Evolutionary conservation across 2,797 vertebrate genomes (phyloP).

Genomic region (Rhinichthys osculus): DNA sequence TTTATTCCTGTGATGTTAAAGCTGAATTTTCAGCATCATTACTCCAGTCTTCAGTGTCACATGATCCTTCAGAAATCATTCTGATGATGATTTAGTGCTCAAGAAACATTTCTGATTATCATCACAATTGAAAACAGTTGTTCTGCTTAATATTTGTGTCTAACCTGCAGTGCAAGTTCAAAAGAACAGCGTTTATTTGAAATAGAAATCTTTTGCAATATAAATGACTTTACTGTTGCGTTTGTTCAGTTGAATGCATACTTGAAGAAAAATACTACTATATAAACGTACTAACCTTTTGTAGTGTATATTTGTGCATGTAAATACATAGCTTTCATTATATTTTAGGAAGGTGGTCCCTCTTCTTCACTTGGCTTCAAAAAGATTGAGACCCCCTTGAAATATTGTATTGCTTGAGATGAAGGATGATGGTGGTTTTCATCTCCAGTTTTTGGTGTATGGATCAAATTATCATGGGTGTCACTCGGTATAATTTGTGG

Average conservation of each 20-base stretch:
- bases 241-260: background rate
- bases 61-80: background rate
- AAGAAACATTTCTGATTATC: background rate
- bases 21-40: background rate
- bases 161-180: background rate
- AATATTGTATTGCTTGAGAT: background rate
- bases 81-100: background rate
- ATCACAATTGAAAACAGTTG: background rate
- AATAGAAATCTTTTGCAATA: background rate
- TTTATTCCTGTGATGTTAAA: no score
- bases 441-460: slow-evolving; percentile 51
- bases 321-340: background rate
- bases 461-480: slow-evolving; percentile 59
- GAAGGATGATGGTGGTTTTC: slow-evolving; percentile 10
- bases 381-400: background rate
- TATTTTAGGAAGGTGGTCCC: background rate
- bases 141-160: background rate
- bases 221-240: background rate
- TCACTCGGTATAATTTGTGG: slow-evolving; percentile 48
- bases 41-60: no score
- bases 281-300: background rate
- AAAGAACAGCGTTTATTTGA: background rate
- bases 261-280: background rate
- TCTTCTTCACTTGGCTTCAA: background rate
- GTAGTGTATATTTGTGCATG: background rate